Evolutionary conservation across 1,140 invertebrate species (phyloP).

Genomic region (Helicoverpa armigera): DNA sequence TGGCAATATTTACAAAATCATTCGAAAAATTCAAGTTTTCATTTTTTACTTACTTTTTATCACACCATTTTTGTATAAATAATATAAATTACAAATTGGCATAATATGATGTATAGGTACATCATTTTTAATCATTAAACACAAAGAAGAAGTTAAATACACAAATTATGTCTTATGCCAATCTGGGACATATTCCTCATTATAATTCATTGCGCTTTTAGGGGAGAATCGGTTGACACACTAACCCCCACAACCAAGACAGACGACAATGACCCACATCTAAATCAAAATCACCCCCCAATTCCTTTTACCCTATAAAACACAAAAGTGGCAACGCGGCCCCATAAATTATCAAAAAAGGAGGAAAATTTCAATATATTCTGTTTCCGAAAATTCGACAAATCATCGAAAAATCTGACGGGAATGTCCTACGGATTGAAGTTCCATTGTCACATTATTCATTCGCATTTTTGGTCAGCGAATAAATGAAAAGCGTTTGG

Average conservation of each 20-base stretch:
- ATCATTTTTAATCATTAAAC: no score
- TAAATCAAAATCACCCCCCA: constrained; percentile 2
- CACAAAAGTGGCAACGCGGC: constrained; percentile 3
- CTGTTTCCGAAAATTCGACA: neutral
- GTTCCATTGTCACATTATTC: constrained; percentile 35
- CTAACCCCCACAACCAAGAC: neutral
- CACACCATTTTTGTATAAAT: neutral
- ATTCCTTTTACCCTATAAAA: constrained; percentile 7
- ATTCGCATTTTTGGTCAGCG: constrained; percentile 24
- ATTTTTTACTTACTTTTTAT: neutral
- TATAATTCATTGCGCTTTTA: no score
- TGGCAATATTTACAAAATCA: no score
- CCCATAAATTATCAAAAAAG: constrained; percentile 5
- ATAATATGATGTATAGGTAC: no score
- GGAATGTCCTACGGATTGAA: constrained; percentile 9
- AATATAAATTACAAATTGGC: no score
- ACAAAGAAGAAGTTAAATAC: no score
- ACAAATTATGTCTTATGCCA: no score
- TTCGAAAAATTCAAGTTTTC: no score
- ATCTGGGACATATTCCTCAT: no score
- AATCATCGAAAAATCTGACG: neutral
- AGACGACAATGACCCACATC: neutral
- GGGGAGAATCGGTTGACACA: neutral
- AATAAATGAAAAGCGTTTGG: constrained; percentile 2
- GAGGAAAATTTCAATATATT: constrained; percentile 22